phyloP scores from a whole-genome alignment of 2,113 vertebrate species.

The Piprites chloris region DNA sequence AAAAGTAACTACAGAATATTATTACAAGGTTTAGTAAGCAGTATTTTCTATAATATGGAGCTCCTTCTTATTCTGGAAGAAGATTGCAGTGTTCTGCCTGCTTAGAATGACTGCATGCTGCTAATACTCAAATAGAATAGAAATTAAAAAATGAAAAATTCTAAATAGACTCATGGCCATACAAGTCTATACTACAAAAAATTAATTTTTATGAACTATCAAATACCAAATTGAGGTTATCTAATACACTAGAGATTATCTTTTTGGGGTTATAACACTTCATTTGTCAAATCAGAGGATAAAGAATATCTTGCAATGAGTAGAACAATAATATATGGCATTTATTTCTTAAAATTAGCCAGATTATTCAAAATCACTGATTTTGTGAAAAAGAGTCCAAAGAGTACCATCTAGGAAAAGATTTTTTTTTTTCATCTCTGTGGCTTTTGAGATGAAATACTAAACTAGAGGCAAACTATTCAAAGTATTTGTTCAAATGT shows the following conservation, averaged over 20 bases:
- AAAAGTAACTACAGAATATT: not conserved
- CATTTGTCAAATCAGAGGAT: not conserved
- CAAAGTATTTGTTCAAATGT: not conserved
- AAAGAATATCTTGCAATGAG: not conserved
- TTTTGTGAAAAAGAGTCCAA: not conserved
- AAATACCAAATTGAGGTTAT: not conserved
- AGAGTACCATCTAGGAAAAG: not conserved
- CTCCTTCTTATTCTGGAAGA: not conserved
- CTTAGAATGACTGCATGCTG: not conserved
- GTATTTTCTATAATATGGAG: not conserved
- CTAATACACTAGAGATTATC: not conserved
- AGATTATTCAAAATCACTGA: not conserved
- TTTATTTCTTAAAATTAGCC: not conserved
- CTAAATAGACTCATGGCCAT: not conserved
- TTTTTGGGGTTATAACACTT: not conserved
- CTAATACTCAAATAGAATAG: not conserved
- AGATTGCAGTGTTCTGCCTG: not conserved
- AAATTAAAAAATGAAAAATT: not conserved
- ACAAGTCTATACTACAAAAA: not conserved
- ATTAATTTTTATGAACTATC: not conserved
- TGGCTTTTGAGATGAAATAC: not conserved
- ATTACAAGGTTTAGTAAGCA: not conserved
- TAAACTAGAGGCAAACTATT: not conserved
- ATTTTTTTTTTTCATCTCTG: not conserved
- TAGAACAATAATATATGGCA: not conserved